Conservation (phyloP, 2,888 invertebrate genomes). For the Hydriomena furcata region DNA sequence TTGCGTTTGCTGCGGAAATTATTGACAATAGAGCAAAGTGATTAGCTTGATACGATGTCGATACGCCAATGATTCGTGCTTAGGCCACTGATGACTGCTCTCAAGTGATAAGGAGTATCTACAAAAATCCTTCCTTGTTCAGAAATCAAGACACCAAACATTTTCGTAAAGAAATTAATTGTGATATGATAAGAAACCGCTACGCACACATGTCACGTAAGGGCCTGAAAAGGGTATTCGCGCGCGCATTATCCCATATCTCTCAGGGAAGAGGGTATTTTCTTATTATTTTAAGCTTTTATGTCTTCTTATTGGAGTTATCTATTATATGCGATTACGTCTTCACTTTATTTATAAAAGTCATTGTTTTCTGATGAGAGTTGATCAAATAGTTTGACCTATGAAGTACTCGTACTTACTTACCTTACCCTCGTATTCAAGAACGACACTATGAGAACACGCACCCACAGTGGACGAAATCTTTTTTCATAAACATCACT, state of each 20-base stretch:
- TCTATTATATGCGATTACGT: constrained; percentile 19
- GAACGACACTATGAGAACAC: no score
- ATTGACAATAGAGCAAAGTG: no score
- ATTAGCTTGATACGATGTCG: no score
- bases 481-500: no score
- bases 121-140: no score
- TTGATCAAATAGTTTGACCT: background rate
- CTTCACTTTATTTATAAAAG: constrained; percentile 12
- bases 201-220: constrained; percentile 47
- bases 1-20: no score
- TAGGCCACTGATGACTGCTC: no score
- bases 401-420: no score
- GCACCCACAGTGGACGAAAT: no score
- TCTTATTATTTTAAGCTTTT: constrained; percentile 40
- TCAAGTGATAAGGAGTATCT: no score
- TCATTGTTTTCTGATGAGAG: background rate
- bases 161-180: constrained; percentile 44
- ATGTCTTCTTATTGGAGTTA: constrained; percentile 24
- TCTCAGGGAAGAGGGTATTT: constrained; percentile 34
- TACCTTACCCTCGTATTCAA: no score
- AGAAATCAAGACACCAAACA: constrained; percentile 23
- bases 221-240: constrained; percentile 48
- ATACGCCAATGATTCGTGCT: no score
- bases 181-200: constrained; percentile 48
- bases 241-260: constrained; percentile 38